Evolutionary conservation across 2,888 invertebrate genomes (phyloP).

Genomic region (Drosophila peninsularis): DNA sequence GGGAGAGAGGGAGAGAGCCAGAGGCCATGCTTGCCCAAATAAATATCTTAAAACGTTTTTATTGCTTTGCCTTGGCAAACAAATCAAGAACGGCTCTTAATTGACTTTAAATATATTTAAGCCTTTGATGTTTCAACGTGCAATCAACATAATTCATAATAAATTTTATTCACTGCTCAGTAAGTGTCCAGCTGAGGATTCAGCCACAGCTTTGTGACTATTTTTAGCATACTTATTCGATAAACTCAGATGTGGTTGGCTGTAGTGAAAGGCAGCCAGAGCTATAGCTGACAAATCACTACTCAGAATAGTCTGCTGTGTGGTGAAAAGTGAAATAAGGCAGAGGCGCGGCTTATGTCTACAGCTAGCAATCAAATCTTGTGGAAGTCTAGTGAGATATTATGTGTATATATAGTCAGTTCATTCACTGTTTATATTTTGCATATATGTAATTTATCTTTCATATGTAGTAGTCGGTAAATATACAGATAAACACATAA

Average conservation of each 20-base stretch:
- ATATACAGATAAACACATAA: neutral
- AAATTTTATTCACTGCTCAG: neutral
- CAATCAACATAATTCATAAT: neutral
- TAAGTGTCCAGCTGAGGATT: neutral
- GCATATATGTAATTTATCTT: neutral
- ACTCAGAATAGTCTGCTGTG: neutral
- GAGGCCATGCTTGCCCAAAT: neutral
- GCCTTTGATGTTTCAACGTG: neutral
- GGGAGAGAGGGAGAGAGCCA: too few relatives aligned
- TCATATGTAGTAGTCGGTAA: neutral
- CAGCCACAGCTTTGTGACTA: neutral
- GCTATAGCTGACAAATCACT: neutral
- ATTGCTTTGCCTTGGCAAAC: conserved; percentile 9
- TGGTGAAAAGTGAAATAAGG: neutral
- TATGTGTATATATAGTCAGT: too few relatives aligned
- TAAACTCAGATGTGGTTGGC: neutral
- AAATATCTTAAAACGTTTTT: neutral
- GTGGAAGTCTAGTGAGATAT: too few relatives aligned
- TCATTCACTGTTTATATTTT: neutral
- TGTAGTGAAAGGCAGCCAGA: fast-evolving
- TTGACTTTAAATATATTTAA: conserved; percentile 5
- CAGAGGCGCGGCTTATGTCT: neutral
- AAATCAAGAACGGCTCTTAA: neutral
- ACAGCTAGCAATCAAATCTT: too few relatives aligned
- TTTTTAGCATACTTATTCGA: conserved; percentile 11